These are phyloP conservation scores for Nothocercus nigrocapillus DNA, from an alignment of 2,113 vertebrate species.

Conservation along the genomic window DNA sequence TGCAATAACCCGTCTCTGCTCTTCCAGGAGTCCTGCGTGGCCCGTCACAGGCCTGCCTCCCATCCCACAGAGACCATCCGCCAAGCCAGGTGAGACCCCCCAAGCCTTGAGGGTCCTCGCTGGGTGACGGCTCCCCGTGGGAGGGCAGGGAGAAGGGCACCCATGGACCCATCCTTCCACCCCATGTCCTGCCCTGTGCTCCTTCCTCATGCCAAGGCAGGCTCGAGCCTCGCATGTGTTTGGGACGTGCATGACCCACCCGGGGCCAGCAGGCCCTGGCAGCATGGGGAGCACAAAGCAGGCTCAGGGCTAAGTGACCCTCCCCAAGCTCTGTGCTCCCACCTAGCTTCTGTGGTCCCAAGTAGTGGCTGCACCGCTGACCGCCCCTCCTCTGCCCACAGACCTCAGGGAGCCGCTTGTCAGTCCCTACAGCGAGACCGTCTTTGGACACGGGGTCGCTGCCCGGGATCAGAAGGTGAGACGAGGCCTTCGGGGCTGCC, in stretches of 20 bases:
- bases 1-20: not conserved
- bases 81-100: slow-evolving; percentile 63
- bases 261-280: not conserved
- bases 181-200: not conserved
- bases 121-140: rapidly evolving
- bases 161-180: not conserved
- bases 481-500: not conserved
- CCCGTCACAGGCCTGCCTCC: not conserved
- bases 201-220: not conserved
- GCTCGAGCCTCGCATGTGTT: rapidly evolving
- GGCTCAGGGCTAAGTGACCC: rapidly evolving
- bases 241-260: not conserved
- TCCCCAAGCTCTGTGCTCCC: not conserved
- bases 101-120: rapidly evolving
- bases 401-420: slow-evolving; percentile 56
- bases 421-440: slow-evolving; percentile 87
- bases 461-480: slow-evolving; percentile 75
- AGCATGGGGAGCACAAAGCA: rapidly evolving
- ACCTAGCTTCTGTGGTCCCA: not conserved
- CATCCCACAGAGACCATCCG: not conserved
- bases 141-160: not conserved
- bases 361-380: not conserved
- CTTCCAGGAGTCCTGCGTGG: slow-evolving; percentile 45
- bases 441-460: slow-evolving; percentile 74
- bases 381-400: slow-evolving; percentile 12